Conservation (phyloP, 2,888 invertebrate genomes). For the Anticlea derivata region DNA sequence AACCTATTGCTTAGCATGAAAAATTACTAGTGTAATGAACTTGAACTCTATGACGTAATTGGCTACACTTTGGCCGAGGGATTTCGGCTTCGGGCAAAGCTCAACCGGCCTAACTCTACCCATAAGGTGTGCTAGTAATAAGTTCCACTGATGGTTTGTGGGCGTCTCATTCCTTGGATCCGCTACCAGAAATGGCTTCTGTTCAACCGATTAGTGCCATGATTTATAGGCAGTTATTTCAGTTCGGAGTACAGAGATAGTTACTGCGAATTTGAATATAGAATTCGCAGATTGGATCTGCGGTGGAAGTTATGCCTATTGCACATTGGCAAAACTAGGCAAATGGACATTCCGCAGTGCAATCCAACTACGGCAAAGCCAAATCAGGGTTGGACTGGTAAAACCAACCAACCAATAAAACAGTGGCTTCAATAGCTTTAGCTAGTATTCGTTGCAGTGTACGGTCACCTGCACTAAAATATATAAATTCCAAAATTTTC, state of each 20-base stretch:
- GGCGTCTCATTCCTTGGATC: conserved; percentile 45
- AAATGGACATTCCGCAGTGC: too few relatives aligned
- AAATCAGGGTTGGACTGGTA: too few relatives aligned
- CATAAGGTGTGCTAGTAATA: conserved; percentile 48
- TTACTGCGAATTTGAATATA: conserved; percentile 24
- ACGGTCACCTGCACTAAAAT: too few relatives aligned
- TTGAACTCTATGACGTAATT: too few relatives aligned
- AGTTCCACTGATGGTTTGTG: conserved; percentile 57
- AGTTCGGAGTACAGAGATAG: conserved; percentile 27
- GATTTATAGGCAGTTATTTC: conserved; percentile 59
- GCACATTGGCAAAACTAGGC: too few relatives aligned
- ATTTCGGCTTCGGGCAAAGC: conserved; percentile 7
- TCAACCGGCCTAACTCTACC: not conserved
- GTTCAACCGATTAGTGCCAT: conserved; percentile 65
- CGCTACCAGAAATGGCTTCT: conserved; percentile 68
- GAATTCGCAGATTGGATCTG: conserved; percentile 16
- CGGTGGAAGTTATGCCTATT: not conserved
- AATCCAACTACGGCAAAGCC: too few relatives aligned
- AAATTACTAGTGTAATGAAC: too few relatives aligned
- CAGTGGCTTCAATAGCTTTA: too few relatives aligned
- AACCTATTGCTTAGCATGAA: too few relatives aligned
- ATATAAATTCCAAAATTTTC: too few relatives aligned
- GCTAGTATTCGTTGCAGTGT: too few relatives aligned
- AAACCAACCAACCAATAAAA: too few relatives aligned
- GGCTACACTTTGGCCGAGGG: not conserved